These are phyloP conservation scores for Rousettus leschenaultii DNA, from an alignment of 2,113 vertebrate species.

Conservation along the genomic window DNA sequence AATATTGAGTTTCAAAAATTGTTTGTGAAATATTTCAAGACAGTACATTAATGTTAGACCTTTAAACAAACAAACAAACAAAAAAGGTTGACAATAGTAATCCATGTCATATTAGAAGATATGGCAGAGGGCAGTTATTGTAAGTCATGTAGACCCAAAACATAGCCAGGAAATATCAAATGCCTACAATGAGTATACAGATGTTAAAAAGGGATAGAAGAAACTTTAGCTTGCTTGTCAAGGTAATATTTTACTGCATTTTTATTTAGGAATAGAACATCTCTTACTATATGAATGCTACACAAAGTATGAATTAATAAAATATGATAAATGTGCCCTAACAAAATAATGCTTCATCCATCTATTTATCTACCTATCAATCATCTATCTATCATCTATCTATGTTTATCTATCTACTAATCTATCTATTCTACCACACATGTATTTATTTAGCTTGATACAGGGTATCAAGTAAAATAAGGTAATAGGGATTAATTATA, in stretches of 20 bases:
- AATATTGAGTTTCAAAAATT: neutral
- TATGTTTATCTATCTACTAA: neutral
- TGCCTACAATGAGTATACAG: neutral
- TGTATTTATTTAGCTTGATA: neutral
- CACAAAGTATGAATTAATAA: neutral
- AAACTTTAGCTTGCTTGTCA: neutral
- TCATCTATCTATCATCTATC: neutral
- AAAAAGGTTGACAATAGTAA: neutral
- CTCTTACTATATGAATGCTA: neutral
- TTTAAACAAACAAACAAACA: neutral
- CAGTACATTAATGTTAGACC: neutral
- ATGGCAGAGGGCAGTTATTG: neutral
- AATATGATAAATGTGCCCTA: neutral
- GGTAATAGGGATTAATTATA: neutral
- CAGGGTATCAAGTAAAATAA: neutral
- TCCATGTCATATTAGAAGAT: neutral
- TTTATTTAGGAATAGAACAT: neutral
- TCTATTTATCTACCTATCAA: neutral
- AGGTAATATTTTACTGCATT: neutral
- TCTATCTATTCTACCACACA: neutral
- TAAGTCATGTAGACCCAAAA: neutral
- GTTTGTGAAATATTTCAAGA: neutral
- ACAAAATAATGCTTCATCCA: neutral
- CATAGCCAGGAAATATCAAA: neutral
- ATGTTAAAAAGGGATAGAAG: neutral